Evolutionary conservation across 2,113 vertebrate species (phyloP).

Genomic region (Tor tambroides): DNA sequence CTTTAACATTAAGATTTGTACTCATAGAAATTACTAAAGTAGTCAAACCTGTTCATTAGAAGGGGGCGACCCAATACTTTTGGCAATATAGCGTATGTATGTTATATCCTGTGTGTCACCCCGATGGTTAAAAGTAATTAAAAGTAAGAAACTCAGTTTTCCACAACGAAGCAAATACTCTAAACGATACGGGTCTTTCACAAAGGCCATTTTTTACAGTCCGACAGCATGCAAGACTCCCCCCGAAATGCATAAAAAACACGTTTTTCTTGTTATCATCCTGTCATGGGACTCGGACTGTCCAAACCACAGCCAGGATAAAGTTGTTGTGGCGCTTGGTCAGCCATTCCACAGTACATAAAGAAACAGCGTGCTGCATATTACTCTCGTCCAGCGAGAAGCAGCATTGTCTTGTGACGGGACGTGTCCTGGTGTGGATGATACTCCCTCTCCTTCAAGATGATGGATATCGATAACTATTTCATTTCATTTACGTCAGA

Average conservation of each 20-base stretch:
- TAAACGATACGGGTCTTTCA: slow-evolving; percentile 65
- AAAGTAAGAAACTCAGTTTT: slow-evolving; percentile 54
- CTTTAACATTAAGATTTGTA: no score
- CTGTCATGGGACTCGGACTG: background rate
- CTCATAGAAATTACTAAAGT: no score
- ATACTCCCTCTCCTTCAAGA: slow-evolving; percentile 33
- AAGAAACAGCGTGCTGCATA: slow-evolving; percentile 51
- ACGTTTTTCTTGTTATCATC: slow-evolving; percentile 15
- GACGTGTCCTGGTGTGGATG: slow-evolving; percentile 42
- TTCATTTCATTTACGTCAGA: background rate
- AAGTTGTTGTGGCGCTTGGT: background rate
- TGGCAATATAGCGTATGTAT: no score
- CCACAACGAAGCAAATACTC: slow-evolving; percentile 63
- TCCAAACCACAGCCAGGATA: background rate
- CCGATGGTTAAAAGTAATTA: background rate
- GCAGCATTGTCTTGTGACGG: slow-evolving; percentile 65
- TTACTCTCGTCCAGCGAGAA: background rate
- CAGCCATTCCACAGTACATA: slow-evolving; percentile 28
- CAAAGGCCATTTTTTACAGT: slow-evolving; percentile 68
- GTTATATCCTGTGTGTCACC: no score
- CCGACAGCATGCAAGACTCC: background rate
- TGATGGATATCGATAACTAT: background rate
- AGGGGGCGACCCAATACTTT: no score
- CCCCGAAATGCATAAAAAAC: slow-evolving; percentile 16
- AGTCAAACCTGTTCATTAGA: no score